Base-by-base conservation (phyloP, 1,140 invertebrate genomes). In the Coboldia fuscipes region DNA sequence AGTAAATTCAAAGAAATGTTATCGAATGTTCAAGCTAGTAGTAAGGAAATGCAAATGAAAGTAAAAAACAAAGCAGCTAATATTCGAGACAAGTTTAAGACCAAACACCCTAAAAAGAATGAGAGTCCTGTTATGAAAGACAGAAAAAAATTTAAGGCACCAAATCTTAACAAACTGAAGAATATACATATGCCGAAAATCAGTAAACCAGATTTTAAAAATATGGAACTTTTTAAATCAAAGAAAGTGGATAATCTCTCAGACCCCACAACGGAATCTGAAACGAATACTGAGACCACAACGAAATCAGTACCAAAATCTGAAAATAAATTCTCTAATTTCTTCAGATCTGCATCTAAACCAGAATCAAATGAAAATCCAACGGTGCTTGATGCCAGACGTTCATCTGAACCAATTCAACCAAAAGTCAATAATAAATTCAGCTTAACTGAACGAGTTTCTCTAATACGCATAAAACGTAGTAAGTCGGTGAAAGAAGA, bases 41-140 rank as follows among this genome's bases (percentile, higher is more conserved):
- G 65, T 14, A 59, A 52, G 35, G 57, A 60, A 37, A 56, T 65
- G 41, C 64, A 65, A 27, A 60, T 58, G 10, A 68, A 66, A 47
- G 35, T 73, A 20, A 65, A 63, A 43, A 54, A 56, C 16, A 65
- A 70, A 50, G 67, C 68, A 17, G 63, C 61, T 15, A 67, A 66
- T 51, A 39, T 72, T 3, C 66, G 62, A 51, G 63, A 58, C 4
- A 69, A 69, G 54, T 42, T 72, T 32, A 61, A 67, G 45, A 60
- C n/a, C n/a, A n/a, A n/a, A n/a, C n/a, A n/a, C n/a, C n/a, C n/a
- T n/a, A n/a, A n/a, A n/a, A n/a, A n/a, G n/a, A n/a, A n/a, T n/a
- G n/a, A n/a, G n/a, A n/a, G n/a, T n/a, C n/a, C n/a, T n/a, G n/a
- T n/a, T n/a, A 42, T 46, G n/a, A 54, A 51, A 40, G 48, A 56